Evolutionary conservation across 1,140 invertebrate species (phyloP), one percentile per base, ranked within the genome.

Genomic region (Apis florea): DNA sequence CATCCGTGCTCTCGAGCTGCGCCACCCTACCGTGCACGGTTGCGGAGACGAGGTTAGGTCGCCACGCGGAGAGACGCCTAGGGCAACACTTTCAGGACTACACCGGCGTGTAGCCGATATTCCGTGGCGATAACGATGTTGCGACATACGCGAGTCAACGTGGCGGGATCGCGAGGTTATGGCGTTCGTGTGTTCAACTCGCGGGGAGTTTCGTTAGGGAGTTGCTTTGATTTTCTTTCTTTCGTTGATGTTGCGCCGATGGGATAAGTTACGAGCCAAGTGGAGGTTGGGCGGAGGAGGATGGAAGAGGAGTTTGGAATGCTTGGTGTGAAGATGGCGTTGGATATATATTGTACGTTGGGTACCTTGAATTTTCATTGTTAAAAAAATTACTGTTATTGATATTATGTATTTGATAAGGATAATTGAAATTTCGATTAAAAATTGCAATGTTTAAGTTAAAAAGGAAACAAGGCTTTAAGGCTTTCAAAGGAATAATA

Each of bases 1-100:
- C 86, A 85, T 89, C 83, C 80, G 80, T 81, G 72, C 71, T 67
- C 58, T n/a, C 47, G 51, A 71, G 72, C 82, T 82, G 76, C 81
- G 54, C 70, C 75, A 88, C 68, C 80, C 86, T 82, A 86, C 84
- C 77, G 79, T 74, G 75, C 67, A 81, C 73, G 81, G 76, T 87
- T 87, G 79, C 80, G 63, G 73, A 64, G 74, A 82, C 74, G 79
- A 40, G 31, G 31, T 40, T 40, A 40, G 31, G 73, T 73, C 79
- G 83, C 79, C 54, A 77, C 64, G 78, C 49, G 24, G 59, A 68
- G 72, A 68, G 76, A 86, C 76, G 85, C 81, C 81, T 83, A 83
- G 82, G 84, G 81, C 81, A 85, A 86, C 84, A 76, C 76, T 86
- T 79, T 31, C 76, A 85, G 85, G 82, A 86, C n/a, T n/a, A n/a